Evolutionary conservation across 1,140 invertebrate genomes (phyloP).

Genomic region (Camponotus floridanus): DNA sequence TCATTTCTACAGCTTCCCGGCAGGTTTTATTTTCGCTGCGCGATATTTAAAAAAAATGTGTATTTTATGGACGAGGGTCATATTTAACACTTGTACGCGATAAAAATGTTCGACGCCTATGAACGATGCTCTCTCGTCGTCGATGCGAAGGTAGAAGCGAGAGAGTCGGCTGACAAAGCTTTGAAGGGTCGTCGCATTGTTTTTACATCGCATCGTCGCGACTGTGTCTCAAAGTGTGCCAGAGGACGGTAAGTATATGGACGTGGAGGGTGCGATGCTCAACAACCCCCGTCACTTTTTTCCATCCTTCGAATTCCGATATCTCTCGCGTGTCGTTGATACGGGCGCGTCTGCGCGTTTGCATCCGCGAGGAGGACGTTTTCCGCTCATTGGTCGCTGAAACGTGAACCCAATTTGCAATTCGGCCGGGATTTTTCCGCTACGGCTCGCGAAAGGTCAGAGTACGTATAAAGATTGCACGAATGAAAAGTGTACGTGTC

Average conservation of each 20-base stretch:
- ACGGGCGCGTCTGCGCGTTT: neutral
- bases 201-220: constrained; percentile 11
- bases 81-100: constrained; percentile 1
- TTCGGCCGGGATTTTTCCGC: constrained; percentile 50
- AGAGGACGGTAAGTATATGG: constrained; percentile 31
- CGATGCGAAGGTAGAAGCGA: neutral
- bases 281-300: constrained; percentile 10
- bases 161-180: constrained; percentile 31
- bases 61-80: neutral
- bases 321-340: constrained; percentile 14
- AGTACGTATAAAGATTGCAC: constrained; percentile 48
- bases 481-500: constrained; percentile 24
- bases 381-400: constrained; percentile 46
- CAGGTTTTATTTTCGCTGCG: neutral
- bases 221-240: constrained; percentile 16
- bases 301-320: constrained; percentile 42
- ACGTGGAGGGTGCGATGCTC: neutral
- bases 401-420: constrained; percentile 57
- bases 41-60: neutral
- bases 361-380: constrained; percentile 17
- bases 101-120: constrained; percentile 31
- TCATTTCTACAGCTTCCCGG: neutral
- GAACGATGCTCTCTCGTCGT: neutral
- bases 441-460: constrained; percentile 41
- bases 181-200: constrained; percentile 34